Conservation (phyloP, 1,140 invertebrate genomes). For the Neodiprion fabricii region DNA sequence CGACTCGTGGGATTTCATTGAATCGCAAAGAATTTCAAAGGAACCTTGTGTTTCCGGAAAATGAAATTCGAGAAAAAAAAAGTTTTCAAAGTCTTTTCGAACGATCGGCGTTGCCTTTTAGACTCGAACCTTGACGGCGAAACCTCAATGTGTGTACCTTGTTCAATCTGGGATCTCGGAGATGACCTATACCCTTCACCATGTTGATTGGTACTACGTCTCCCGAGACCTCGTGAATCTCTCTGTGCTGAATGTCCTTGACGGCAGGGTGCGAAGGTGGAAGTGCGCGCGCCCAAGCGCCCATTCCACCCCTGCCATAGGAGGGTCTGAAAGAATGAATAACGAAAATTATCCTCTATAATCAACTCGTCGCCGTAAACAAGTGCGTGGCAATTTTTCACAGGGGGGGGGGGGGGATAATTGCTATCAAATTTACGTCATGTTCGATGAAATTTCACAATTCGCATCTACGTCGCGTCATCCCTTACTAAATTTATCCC, state of each 20-base stretch:
- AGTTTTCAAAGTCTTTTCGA: no score
- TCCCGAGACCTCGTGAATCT: conserved; percentile 64
- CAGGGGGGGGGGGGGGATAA: background rate
- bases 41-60: no score
- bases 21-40: no score
- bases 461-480: no score
- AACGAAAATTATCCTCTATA: conserved; percentile 11
- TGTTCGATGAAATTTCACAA: background rate
- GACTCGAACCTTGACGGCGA: no score
- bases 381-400: background rate
- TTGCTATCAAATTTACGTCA: background rate
- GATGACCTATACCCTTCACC: conserved; percentile 70
- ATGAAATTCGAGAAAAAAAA: no score
- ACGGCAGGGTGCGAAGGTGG: conserved; percentile 39
- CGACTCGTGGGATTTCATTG: background rate
- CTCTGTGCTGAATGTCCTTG: conserved; percentile 52
- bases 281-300: conserved; percentile 44
- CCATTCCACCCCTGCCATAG: conserved; percentile 43
- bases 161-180: conserved; percentile 69
- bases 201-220: conserved; percentile 69
- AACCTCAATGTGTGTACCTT: conserved; percentile 57
- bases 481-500: background rate
- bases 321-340: conserved; percentile 36
- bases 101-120: no score
- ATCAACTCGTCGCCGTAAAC: background rate